Base-by-base conservation (phyloP, 1,140 invertebrate genomes). In the Epicauta chinensis region DNA sequence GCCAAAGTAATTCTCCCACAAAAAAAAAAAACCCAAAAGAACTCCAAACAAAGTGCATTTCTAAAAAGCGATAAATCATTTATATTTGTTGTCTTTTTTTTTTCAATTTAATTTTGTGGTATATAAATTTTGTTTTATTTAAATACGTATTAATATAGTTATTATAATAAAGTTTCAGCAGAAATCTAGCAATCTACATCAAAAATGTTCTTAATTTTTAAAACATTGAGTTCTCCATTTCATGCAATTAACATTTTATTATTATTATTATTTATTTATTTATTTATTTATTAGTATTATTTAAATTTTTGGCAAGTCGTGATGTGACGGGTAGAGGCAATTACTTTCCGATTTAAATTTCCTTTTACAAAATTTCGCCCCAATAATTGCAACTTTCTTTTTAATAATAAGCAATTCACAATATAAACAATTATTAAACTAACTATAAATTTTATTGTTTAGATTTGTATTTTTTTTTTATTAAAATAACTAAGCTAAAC, bases 111-210 rank as follows among this genome's bases (percentile, higher is more conserved):
- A 34, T 12, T 34, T 34, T 4, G 12, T 34, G 32, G 10, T 34
- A 34, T 12, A 34, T 9, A n/a, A 9, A n/a, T 34, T 34, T 34
- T n/a, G 10, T 1, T 34, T n/a, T 30, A 30, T 5, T 34, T n/a
- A n/a, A 34, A n/a, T 34, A 34, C 10, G 5, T 34, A 34, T 34
- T 34, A 34, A 9, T n/a, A 34, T 34, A 4, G 31, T 37, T 49
- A 31, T 34, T 34, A 38, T 49, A 49, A 59, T 59, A 61, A 54
- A 62, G 58, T 60, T 62, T 60, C 51, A 60, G 62, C 58, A 49
- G 57, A 60, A 64, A 62, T 55, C 50, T 59, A 56, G 29, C 23
- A 51, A 57, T 59, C 53, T 61, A 65, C 57, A 63, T 61, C 51
- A 52, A 63, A 61, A 65, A 61, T 49, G 45, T 49, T 56, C 55